A percentile compares a stretch with the other conserved stretches of the same genome.
Conservation (phyloP, 2,113 vertebrate genomes). For the Urocolius indicus region DNA sequence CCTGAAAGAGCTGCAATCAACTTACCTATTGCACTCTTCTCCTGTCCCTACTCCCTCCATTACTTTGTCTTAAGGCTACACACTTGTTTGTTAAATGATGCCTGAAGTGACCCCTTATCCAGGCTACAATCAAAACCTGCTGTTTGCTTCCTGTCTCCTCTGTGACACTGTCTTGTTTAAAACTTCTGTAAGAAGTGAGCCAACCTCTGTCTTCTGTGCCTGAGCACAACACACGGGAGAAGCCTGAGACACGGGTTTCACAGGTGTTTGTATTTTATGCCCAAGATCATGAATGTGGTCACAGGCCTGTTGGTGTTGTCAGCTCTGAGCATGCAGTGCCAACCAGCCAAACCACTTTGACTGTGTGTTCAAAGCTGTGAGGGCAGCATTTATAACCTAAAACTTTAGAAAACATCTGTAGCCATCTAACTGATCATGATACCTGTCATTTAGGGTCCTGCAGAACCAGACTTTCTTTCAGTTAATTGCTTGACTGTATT, state of each 20-base stretch:
- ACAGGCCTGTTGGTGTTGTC: neutral
- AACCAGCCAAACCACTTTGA: neutral
- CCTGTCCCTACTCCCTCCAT: neutral
- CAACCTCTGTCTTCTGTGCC: neutral
- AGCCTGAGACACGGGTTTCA: neutral
- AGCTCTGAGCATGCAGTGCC: neutral
- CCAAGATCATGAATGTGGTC: neutral
- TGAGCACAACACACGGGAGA: neutral
- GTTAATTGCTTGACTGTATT: neutral
- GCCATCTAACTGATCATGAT: neutral
- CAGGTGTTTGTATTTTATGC: neutral
- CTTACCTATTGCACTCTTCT: conserved; percentile 4
- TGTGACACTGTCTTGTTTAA: neutral
- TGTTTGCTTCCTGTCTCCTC: neutral
- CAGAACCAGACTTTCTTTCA: neutral
- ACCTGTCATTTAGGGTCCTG: neutral
- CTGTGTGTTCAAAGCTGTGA: neutral
- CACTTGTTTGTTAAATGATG: neutral
- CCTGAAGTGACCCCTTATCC: neutral
- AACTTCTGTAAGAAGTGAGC: neutral
- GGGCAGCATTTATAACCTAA: neutral
- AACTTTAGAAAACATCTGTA: neutral
- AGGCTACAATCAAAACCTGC: neutral
- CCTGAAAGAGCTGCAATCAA: neutral
- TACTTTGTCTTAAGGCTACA: neutral